Conservation (phyloP, 2,797 vertebrate species). For the Aulostomus chinensis region DNA sequence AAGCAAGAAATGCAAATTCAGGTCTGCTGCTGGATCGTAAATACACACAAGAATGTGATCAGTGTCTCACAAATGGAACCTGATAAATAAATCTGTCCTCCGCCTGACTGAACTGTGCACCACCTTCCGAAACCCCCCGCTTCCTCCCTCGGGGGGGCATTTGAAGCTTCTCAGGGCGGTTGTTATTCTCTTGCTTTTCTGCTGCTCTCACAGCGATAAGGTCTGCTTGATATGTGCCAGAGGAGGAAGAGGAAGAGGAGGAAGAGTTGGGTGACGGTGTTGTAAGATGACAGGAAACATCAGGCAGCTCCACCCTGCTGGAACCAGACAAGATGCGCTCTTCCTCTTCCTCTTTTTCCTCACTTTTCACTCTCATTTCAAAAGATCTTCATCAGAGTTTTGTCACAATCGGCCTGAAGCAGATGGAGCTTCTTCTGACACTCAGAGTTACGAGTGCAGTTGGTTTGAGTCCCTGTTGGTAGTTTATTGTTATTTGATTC, state of each 20-base stretch:
- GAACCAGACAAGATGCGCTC: background rate
- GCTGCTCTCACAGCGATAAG: constrained; percentile 15
- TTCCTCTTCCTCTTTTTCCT: constrained; percentile 38
- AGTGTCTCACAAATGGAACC: too few relatives aligned
- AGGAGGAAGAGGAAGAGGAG: constrained; percentile 33
- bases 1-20: too few relatives aligned
- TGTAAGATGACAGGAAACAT: constrained; percentile 56
- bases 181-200: constrained; percentile 13
- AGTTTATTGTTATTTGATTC: too few relatives aligned
- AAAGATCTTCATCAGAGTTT: background rate
- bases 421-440: too few relatives aligned
- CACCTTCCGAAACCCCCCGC: constrained; percentile 24
- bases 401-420: constrained; percentile 9
- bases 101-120: too few relatives aligned
- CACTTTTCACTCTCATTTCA: constrained; percentile 1
- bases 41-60: too few relatives aligned
- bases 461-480: too few relatives aligned
- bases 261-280: constrained; percentile 25
- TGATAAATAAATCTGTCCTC: too few relatives aligned
- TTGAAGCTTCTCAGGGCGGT: background rate
- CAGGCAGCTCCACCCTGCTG: constrained; percentile 51
- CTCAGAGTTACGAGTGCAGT: too few relatives aligned
- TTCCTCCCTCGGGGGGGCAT: constrained; percentile 40
- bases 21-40: too few relatives aligned
- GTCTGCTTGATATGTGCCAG: constrained; percentile 6